Evolutionary conservation across 2,113 vertebrate genomes (phyloP), one percentile per base, ranked within the genome.

Genomic region (Oreochromis niloticus): DNA sequence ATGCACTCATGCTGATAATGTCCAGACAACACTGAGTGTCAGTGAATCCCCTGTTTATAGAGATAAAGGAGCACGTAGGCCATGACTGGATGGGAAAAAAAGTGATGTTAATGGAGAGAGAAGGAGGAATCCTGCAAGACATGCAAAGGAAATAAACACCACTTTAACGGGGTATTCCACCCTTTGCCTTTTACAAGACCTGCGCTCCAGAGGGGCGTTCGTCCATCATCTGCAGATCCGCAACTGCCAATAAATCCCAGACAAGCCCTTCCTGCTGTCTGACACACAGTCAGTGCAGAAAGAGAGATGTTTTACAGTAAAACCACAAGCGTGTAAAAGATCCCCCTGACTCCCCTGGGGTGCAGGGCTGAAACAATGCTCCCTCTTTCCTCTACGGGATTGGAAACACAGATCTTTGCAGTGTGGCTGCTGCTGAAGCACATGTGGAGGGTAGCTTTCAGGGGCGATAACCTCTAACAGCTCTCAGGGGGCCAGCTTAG

Each of bases 291-390:
- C 81, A 14, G 87, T 1, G 34, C 86, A 86, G 93, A 90, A 90
- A 93, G 85, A 87, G 85, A 90, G 90, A 94, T 92, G 94, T 94
- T 93, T 95, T 93, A 95, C 94, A 93, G 92, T 88, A 87, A 95
- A 93, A 93, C 93, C 92, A 85, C 91, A 91, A 87, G 34, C 83
- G 10, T 94, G 92, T 95, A 93, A 95, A 93, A 92, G 91, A 93
- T 94, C 88, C 71, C 68, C 54, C 5, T 3, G 56, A n/a, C 85
- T 92, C 91, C 91, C 86, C 82, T 6, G 79, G 90, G 92, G 84
- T 19, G 48, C 55, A 22, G n/a, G 82, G 71, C 85, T 85, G 61
- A 86, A 94, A 93, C 93, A 89, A 88, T 91, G 83, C 88, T 56
- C 83, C 89, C 83, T 95, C 86, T 91, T 93, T 90, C 34, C 92